Percentiles rank a stretch among this genome's conserved stretches.
These are phyloP conservation scores for Coelinius sp. DNA, from an alignment of 2,888 invertebrate genomes.

Conservation along the genomic window DNA sequence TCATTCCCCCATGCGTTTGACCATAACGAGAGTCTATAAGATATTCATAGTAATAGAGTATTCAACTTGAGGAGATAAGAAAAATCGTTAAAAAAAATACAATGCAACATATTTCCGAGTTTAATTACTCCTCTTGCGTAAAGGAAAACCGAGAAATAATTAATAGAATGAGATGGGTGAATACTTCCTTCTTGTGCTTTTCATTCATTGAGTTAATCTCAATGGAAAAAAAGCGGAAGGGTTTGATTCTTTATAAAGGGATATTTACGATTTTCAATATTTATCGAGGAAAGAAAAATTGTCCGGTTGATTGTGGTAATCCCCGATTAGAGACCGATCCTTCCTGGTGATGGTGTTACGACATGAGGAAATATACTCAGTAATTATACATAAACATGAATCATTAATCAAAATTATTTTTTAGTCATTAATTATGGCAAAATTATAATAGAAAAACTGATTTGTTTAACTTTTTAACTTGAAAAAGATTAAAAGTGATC, in stretches of 20 bases:
- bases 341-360: neutral
- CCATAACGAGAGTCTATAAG: too few species aligned
- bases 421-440: slow-evolving; percentile 3
- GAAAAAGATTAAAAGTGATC: neutral
- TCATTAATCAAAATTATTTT: neutral
- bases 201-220: neutral
- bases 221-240: neutral
- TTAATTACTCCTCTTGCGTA: neutral
- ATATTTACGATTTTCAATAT: neutral
- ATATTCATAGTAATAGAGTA: too few species aligned
- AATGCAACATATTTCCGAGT: neutral
- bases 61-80: neutral
- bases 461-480: neutral
- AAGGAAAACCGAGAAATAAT: neutral
- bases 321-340: neutral
- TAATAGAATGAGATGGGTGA: neutral
- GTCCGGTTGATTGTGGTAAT: neutral
- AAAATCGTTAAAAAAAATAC: neutral
- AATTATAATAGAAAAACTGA: neutral
- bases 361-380: neutral
- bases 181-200: neutral
- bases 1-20: too few species aligned
- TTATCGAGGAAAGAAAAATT: neutral
- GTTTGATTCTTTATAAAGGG: neutral
- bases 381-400: neutral